A percentile compares a stretch with the other conserved stretches of the same genome.
These are phyloP conservation scores for Atopsyche davidsoni DNA, from an alignment of 1,140 invertebrate genomes.

Conservation along the genomic window DNA sequence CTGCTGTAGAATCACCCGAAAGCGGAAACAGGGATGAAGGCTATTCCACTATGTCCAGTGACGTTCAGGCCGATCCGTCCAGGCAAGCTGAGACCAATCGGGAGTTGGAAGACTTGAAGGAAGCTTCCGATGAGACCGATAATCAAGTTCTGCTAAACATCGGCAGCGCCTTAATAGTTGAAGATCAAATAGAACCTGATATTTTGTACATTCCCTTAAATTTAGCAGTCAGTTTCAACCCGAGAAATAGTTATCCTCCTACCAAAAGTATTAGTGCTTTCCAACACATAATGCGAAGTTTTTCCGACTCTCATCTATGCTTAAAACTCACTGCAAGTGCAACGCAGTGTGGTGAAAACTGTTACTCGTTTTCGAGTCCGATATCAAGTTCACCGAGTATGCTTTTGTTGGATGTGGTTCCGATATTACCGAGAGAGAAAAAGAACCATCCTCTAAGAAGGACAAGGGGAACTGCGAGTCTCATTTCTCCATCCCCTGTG, in stretches of 20 bases:
- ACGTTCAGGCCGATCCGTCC: constrained; percentile 67
- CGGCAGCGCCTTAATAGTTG: constrained; percentile 45
- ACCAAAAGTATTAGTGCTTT: constrained; percentile 60
- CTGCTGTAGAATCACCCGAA: constrained; percentile 61
- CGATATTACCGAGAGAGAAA: constrained; percentile 37
- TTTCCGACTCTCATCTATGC: constrained; percentile 66
- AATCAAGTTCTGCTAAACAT: constrained; percentile 49
- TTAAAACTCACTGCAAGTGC: constrained; percentile 57
- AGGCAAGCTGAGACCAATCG: constrained; percentile 51
- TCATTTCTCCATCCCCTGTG: constrained; percentile 20
- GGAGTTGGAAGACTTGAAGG: constrained; percentile 63
- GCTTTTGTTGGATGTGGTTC: constrained; percentile 49
- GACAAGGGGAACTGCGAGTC: constrained; percentile 38
- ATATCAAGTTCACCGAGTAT: constrained; percentile 53
- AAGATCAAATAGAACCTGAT: constrained; percentile 56
- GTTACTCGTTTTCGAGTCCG: constrained; percentile 48
- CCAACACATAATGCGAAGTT: constrained; percentile 65
- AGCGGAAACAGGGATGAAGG: constrained; percentile 77
- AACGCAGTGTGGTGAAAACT: constrained; percentile 44
- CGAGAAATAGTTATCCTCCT: constrained; percentile 65
- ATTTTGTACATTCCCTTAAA: constrained; percentile 64
- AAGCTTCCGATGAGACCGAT: constrained; percentile 64
- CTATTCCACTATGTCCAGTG: constrained; percentile 85
- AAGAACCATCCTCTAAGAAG: constrained; percentile 40
- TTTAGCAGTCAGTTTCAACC: constrained; percentile 56